Conservation (phyloP, 2,797 vertebrate species). For the Gorsachius magnificus region DNA sequence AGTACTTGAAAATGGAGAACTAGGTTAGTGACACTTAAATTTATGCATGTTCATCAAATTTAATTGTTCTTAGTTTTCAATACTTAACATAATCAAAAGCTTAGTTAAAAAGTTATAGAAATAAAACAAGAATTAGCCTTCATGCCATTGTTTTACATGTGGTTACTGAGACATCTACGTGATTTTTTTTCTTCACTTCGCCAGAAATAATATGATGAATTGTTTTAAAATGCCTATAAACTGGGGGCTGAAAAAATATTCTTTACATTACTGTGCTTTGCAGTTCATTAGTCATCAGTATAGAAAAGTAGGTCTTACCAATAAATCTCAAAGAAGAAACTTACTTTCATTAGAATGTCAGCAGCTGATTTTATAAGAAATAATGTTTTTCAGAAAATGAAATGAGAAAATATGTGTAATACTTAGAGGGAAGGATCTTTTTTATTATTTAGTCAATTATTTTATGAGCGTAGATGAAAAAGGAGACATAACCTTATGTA, state of each 20-base stretch:
- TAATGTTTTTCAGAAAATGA: background rate
- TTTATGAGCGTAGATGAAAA: background rate
- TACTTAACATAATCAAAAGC: background rate
- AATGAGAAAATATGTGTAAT: background rate
- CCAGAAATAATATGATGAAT: background rate
- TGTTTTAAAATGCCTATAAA: background rate
- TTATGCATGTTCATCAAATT: background rate
- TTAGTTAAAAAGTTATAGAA: background rate
- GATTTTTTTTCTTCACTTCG: background rate
- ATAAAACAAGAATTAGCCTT: background rate
- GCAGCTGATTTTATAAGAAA: background rate
- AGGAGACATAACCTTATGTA: background rate
- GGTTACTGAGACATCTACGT: background rate
- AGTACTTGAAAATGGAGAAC: conserved; percentile 94
- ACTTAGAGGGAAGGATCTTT: background rate
- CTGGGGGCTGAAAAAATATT: background rate
- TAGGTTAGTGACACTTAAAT: conserved; percentile 79
- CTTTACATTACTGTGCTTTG: background rate
- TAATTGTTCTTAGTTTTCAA: background rate
- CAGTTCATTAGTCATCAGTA: background rate
- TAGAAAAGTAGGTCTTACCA: background rate
- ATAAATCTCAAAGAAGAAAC: background rate
- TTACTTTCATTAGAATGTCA: background rate
- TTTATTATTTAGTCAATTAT: background rate
- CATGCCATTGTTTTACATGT: background rate